Base-by-base conservation (phyloP, 2,113 vertebrate species). In the Grantiella picta region DNA sequence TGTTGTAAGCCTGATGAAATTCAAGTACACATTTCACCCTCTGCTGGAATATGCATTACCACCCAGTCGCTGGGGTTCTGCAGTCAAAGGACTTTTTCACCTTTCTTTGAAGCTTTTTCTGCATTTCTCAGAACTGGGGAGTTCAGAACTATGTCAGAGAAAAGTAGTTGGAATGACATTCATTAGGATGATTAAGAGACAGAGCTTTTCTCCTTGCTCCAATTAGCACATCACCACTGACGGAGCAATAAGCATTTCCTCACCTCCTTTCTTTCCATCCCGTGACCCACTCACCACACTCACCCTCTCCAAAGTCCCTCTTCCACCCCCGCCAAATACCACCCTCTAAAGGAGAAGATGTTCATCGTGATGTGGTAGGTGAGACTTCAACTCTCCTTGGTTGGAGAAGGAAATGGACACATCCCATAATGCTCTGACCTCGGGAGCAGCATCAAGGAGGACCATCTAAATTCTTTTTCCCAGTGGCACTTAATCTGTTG, bases 1-100 rank as follows among this genome's bases (percentile, higher is more conserved):
- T 59, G 15, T 63, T 73, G 21, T 40, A 88, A 94, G 23, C 23
- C 63, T 86, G 50, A 59, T 90, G 68, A 95, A 94, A 94, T 86
- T 88, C 44, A 88, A 88, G 54, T 21, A 56, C 35, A 44, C 8
- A 0, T 82, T 95, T 95, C 59, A 49, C 45, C 53, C 73, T 85
- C 54, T 90, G 23, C 68, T 94, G 86, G 54, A 94, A 90, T 77
- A 92, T 22, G 11, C 27, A 73, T 95, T 92, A 93, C 71, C 0
- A 0, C 18, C 24, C 35, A 25, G 12, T 28, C 66, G 85, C 75
- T 7, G 22, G 23, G 11, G 66, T 35, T 91, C 66, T 90, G 81
- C 29, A 61, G 29, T 18, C 31, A 65, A 70, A 81, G 15, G n/a
- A 57, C 28, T 66, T 94, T 70, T 18, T 72, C 27, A 90, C 42